Conservation (phyloP, 1,140 invertebrate species). For the Pollicipes pollicipes region DNA sequence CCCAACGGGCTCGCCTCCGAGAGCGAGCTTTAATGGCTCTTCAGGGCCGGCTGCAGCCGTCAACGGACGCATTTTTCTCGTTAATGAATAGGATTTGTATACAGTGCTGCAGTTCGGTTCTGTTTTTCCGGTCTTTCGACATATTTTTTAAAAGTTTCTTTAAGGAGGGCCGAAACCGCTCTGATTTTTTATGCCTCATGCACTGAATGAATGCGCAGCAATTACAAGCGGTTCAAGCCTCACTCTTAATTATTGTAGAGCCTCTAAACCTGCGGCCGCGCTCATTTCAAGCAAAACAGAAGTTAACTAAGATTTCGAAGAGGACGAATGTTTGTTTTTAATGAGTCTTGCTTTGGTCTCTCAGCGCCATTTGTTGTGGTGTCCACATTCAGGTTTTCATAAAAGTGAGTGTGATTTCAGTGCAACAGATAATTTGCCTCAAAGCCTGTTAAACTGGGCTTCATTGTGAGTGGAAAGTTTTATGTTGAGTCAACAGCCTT, state of each 20-base stretch:
- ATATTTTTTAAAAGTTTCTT: background rate
- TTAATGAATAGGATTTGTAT: background rate
- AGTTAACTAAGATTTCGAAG: slow-evolving; percentile 14
- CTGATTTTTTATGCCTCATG: background rate
- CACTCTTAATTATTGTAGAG: background rate
- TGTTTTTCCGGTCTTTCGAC: background rate
- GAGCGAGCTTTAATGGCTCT: too few relatives aligned
- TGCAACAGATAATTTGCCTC: too few relatives aligned
- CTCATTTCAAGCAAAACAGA: background rate
- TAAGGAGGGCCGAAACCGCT: background rate
- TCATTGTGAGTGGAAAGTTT: too few relatives aligned
- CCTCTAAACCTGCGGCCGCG: background rate
- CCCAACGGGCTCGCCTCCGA: too few relatives aligned
- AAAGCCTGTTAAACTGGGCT: too few relatives aligned
- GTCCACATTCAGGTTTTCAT: too few relatives aligned
- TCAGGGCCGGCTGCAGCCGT: background rate
- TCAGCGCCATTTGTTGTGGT: too few relatives aligned
- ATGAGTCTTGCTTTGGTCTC: background rate
- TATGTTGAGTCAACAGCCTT: too few relatives aligned
- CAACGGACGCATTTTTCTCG: background rate
- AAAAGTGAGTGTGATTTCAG: too few relatives aligned
- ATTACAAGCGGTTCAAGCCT: background rate
- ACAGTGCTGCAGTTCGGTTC: background rate
- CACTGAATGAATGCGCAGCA: background rate
- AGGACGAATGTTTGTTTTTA: background rate